phyloP scores from a whole-genome alignment of 35 echinoderm and acorn worm species.

The Heliocidaris erythrogramma region DNA sequence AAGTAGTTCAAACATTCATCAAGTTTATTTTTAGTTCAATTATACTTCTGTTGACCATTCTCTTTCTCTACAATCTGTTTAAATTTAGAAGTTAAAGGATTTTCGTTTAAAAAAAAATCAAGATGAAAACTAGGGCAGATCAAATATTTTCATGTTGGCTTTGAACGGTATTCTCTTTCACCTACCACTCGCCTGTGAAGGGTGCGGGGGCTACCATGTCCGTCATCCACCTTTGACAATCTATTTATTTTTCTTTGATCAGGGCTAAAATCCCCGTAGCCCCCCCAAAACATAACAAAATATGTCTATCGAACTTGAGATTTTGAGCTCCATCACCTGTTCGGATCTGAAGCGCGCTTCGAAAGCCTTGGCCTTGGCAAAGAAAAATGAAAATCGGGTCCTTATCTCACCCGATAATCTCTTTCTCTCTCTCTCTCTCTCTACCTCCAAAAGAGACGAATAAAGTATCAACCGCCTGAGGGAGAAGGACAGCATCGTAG shows the following conservation, averaged over 20 bases:
- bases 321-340: conserved; percentile 9
- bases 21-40: no score
- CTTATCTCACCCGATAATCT: conserved; percentile 20
- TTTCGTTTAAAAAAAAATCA: background rate
- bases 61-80: no score
- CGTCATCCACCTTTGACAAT: background rate
- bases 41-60: background rate
- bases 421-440: background rate
- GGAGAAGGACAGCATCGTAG: background rate
- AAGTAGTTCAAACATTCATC: no score
- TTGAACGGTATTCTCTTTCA: background rate
- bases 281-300: conserved; percentile 15
- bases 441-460: background rate
- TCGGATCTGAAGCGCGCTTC: background rate
- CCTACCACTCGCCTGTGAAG: background rate
- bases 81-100: background rate
- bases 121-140: background rate
- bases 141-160: background rate
- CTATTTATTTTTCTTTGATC: conserved; percentile 19
- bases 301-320: conserved; percentile 4
- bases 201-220: background rate
- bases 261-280: conserved; percentile 14
- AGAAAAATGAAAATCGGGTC: background rate
- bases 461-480: conserved; percentile 8
- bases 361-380: conserved; percentile 34